Base-by-base conservation (phyloP, 2,888 invertebrate species). In the Tetranychus truncatus region DNA sequence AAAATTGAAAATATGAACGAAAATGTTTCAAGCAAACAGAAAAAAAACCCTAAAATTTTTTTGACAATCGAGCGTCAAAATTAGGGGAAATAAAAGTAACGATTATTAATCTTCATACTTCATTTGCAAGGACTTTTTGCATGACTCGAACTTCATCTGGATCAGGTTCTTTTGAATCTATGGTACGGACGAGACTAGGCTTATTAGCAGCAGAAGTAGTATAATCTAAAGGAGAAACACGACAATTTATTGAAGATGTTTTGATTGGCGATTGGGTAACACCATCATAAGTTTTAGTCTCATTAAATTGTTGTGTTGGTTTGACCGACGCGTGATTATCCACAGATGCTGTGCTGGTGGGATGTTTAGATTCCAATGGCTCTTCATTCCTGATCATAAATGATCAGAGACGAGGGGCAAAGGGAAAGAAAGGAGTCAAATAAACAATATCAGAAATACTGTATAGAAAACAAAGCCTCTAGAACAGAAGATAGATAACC, bases 61-160 rank as follows among this genome's bases (percentile, higher is more conserved):
- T 34, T 34, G 34, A 34, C 34, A 34, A 34, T 34, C 34, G 34
- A 34, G 5, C 34, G 34, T 34, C 34, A 34, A 34, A 34, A 34
- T 34, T 34, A 34, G 45, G 15, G 9, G 34, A 4, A 65, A 66
- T 44, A 71, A 45, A 66, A 72, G 46, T 74, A 74, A 67, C 34
- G 34, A 34, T 34, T 34, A 66, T 9, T 45, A 74, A 15, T 55
- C 15, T 73, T 79, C 81, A 80, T 80, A 83, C 83, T 80, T 84
- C 82, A 78, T 82, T 81, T 55, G 80, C 80, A 72, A 95, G 86
- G 24, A 94, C 91, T 84, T 92, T 94, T 80, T 88, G 87, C 91
- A 95, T 92, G 67, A 93, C 90, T 79, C 93, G 86, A 67, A 93
- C 92, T 86, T 94, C 93, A 81, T 95, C 94, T 0, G 91, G 91